Percentiles rank a stretch among this genome's conserved stretches.
These are phyloP conservation scores for Rhabdophis nuchalis DNA, from an alignment of 2,797 vertebrate genomes.

Conservation along the genomic window DNA sequence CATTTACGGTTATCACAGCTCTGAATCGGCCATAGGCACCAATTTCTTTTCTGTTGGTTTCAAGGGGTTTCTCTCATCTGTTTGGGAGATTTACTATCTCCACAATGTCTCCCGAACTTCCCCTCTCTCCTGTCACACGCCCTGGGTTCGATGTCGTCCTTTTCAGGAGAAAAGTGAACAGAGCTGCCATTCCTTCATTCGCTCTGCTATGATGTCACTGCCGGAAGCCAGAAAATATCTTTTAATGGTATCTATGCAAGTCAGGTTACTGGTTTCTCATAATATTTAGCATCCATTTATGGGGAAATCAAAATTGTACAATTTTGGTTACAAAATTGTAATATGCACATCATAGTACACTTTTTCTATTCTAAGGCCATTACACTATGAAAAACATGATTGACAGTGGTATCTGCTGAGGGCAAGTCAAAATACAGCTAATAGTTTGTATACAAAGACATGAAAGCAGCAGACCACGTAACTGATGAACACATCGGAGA, in stretches of 20 bases:
- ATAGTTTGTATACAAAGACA: not conserved
- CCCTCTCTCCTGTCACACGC: too few relatives aligned
- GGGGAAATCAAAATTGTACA: not conserved
- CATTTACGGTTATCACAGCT: too few relatives aligned
- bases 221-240: too few relatives aligned
- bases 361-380: constrained; percentile 13
- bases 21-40: too few relatives aligned
- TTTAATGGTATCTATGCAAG: not conserved
- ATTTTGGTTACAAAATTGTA: constrained; percentile 15
- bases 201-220: too few relatives aligned
- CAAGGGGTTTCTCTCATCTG: too few relatives aligned
- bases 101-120: too few relatives aligned
- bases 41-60: too few relatives aligned
- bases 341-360: constrained; percentile 20
- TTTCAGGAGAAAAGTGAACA: too few relatives aligned
- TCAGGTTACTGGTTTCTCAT: not conserved
- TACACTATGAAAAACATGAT: constrained; percentile 24
- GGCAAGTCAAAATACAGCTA: not conserved
- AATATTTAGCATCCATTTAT: constrained; percentile 34
- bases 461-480: not conserved
- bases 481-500: not conserved
- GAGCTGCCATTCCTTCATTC: too few relatives aligned
- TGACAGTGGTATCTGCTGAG: not conserved
- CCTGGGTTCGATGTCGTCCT: too few relatives aligned
- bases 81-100: too few relatives aligned